Conservation (phyloP, 2,888 invertebrate species). For the Smittia sp. region DNA sequence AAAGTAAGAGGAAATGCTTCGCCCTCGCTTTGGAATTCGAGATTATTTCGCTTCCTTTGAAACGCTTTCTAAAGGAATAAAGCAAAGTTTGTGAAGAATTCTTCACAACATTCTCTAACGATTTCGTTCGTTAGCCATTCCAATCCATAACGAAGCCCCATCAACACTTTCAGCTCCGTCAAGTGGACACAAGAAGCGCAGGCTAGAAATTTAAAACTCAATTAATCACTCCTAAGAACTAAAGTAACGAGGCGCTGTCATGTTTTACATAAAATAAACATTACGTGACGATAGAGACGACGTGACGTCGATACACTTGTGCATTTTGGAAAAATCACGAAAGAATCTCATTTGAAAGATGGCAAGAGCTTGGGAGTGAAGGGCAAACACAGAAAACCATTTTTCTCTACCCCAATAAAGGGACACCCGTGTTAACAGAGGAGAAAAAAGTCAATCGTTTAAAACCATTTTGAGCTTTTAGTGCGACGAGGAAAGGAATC, state of each 20-base stretch:
- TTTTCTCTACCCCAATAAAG: constrained; percentile 23
- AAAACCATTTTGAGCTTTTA: constrained; percentile 21
- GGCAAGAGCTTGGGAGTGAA: constrained; percentile 16
- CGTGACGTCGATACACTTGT: constrained; percentile 30
- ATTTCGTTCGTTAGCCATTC: too few species aligned
- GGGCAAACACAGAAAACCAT: constrained; percentile 33
- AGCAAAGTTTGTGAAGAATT: too few species aligned
- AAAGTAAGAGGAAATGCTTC: not conserved
- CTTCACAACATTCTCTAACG: too few species aligned
- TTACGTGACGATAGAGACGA: constrained; percentile 33
- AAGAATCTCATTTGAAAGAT: constrained; percentile 22
- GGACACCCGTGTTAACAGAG: not conserved
- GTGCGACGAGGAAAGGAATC: not conserved
- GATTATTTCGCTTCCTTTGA: not conserved
- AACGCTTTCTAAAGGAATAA: not conserved
- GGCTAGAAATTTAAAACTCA: constrained; percentile 20
- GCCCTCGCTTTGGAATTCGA: too few species aligned
- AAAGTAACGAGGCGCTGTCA: constrained; percentile 13
- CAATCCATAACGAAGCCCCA: too few species aligned
- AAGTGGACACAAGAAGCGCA: not conserved
- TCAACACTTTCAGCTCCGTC: too few species aligned
- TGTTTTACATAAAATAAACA: constrained; percentile 40
- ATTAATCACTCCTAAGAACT: constrained; percentile 21
- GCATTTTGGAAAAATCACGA: not conserved
- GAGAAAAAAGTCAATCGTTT: constrained; percentile 1